Percentiles rank a stretch among this genome's conserved stretches.
These are phyloP conservation scores for Dasypus novemcinctus DNA, from an alignment of 2,113 vertebrate genomes.

Conservation along the genomic window DNA sequence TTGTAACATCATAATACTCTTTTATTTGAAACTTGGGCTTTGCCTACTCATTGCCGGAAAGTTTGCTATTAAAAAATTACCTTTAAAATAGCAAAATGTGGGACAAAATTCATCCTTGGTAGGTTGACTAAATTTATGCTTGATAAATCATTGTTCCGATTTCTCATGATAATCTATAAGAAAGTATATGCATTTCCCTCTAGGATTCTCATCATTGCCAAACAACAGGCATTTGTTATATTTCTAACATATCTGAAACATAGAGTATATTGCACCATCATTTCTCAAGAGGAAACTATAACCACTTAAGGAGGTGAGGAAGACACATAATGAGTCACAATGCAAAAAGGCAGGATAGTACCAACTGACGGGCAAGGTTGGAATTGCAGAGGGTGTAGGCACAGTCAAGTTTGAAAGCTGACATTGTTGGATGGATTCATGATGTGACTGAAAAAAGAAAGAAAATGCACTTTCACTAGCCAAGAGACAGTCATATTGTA, in stretches of 20 bases:
- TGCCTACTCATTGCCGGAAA: not conserved
- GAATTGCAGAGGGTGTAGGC: not conserved
- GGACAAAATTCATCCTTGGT: not conserved
- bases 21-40: not conserved
- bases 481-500: not conserved
- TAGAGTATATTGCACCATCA: not conserved
- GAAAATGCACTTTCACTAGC: not conserved
- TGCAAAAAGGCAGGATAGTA: not conserved
- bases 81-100: slow-evolving; percentile 9
- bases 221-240: slow-evolving; percentile 44
- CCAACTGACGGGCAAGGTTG: not conserved
- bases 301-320: not conserved
- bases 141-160: slow-evolving; percentile 22
- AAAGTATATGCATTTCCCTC: not conserved
- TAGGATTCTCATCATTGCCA: slow-evolving; percentile 3
- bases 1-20: not conserved
- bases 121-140: not conserved
- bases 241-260: slow-evolving; percentile 19
- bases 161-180: slow-evolving; percentile 28
- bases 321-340: slow-evolving; percentile 14
- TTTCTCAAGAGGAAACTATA: slow-evolving; percentile 18
- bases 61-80: not conserved
- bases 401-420: not conserved
- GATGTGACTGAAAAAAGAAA: not conserved
- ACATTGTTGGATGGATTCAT: accelerated